Percentiles rank a stretch among this genome's conserved stretches.
These are phyloP conservation scores for Pemphigus obesinymphae DNA, from an alignment of 1,140 invertebrate genomes.

Conservation along the genomic window DNA sequence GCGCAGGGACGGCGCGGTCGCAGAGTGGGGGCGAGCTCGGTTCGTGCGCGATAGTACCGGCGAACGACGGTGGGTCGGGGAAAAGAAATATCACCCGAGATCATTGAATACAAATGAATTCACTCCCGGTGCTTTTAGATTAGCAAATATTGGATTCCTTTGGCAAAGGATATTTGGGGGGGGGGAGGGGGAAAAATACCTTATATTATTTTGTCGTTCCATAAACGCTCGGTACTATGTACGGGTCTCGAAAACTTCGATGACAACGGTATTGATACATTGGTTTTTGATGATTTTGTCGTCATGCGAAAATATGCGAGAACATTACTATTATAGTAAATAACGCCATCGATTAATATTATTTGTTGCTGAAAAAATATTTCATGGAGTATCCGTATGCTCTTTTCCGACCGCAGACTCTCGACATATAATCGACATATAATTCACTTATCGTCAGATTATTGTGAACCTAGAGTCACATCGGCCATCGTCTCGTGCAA, in stretches of 20 bases:
- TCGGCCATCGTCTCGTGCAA: not conserved
- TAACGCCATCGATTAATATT: not conserved
- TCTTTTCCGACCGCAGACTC: not conserved
- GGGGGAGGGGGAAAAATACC: not conserved
- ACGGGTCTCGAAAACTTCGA: not conserved
- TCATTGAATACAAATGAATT: constrained; percentile 22
- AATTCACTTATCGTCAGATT: not conserved
- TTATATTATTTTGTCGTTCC: not conserved
- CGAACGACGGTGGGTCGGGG: not conserved
- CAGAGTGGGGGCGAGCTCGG: too few relatives aligned
- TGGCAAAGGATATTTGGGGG: not conserved
- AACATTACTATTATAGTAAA: not conserved
- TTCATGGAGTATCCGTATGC: too few relatives aligned
- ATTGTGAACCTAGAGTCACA: not conserved
- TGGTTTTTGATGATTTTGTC: not conserved
- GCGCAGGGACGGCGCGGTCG: too few relatives aligned
- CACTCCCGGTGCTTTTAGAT: not conserved
- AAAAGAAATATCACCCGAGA: not conserved
- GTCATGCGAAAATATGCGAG: not conserved
- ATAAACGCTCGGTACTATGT: not conserved
- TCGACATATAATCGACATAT: not conserved
- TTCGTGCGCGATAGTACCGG: too few relatives aligned
- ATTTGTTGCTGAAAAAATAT: too few relatives aligned
- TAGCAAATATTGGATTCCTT: not conserved
- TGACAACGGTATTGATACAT: not conserved